phyloP scores from a whole-genome alignment of 2,888 invertebrate species.

The Cepaea hortensis region DNA sequence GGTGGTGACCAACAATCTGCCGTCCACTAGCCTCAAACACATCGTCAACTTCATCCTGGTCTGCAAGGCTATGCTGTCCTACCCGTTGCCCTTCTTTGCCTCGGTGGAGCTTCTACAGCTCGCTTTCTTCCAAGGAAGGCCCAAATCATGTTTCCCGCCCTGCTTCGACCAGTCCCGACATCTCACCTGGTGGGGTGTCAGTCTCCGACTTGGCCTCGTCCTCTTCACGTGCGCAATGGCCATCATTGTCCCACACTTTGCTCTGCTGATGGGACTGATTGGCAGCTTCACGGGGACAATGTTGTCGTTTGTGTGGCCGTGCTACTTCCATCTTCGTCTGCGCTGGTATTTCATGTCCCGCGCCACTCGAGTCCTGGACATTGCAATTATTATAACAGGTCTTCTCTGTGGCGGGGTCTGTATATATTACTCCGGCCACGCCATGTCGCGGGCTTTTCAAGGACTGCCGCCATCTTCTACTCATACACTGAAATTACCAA shows the following conservation, averaged over 20 bases:
- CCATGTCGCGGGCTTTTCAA: slow-evolving; percentile 91
- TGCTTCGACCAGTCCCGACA: slow-evolving; percentile 80
- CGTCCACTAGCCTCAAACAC: slow-evolving; percentile 91
- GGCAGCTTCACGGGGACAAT: slow-evolving; percentile 99
- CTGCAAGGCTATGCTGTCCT: slow-evolving; percentile 95
- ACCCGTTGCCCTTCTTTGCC: slow-evolving; percentile 97
- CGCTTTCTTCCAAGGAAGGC: slow-evolving; percentile 82
- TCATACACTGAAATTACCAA: slow-evolving; percentile 22
- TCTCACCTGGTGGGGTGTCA: slow-evolving; percentile 95
- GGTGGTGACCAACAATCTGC: too few species aligned
- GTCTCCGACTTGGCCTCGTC: slow-evolving; percentile 91
- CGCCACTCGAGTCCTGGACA: slow-evolving; percentile 87
- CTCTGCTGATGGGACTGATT: slow-evolving; percentile 98
- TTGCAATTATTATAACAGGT: slow-evolving; percentile 93
- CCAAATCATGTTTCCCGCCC: slow-evolving; percentile 82
- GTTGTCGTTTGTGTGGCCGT: slow-evolving; percentile 99
- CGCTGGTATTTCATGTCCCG: slow-evolving; percentile 87
- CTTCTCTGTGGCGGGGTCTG: slow-evolving; percentile 82
- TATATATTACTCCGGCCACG: slow-evolving; percentile 93
- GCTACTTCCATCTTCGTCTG: slow-evolving; percentile 96
- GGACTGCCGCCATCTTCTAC: slow-evolving; percentile 78
- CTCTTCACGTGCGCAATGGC: slow-evolving; percentile 95
- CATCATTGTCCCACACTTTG: slow-evolving; percentile 97
- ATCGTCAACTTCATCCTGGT: slow-evolving; percentile 96
- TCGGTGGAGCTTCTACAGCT: slow-evolving; percentile 96